Evolutionary conservation across 2,888 invertebrate species (phyloP).

Genomic region (Rhopalosiphum nymphaeae): DNA sequence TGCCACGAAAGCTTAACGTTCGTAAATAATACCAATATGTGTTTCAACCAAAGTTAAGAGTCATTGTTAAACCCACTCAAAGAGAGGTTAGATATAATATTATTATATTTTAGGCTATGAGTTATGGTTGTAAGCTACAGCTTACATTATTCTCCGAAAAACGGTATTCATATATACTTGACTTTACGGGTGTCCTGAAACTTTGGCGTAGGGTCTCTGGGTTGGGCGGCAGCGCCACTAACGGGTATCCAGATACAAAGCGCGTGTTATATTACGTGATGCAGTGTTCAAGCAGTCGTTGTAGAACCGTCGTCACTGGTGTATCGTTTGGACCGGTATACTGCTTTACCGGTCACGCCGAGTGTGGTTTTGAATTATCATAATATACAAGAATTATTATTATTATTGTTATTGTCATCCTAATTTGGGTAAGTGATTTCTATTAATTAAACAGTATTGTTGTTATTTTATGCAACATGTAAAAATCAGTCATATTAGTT

Average conservation of each 20-base stretch:
- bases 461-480: neutral
- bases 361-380: neutral
- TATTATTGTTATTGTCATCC: neutral
- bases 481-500: neutral
- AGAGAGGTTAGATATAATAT: neutral
- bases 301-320: neutral
- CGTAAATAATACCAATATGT: neutral
- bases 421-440: neutral
- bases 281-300: constrained; percentile 37
- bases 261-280: neutral
- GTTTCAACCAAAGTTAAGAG: neutral
- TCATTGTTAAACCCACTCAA: neutral
- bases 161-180: neutral
- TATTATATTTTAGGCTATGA: neutral
- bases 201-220: neutral
- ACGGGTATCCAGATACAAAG: constrained; percentile 14
- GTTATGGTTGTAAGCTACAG: neutral
- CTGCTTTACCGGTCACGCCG: neutral
- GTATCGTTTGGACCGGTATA: neutral
- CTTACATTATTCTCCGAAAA: neutral
- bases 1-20: neutral
- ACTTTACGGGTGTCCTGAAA: neutral
- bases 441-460: neutral
- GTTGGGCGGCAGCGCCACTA: constrained; percentile 10
- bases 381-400: neutral